Base-by-base conservation (phyloP, 2,797 vertebrate species). In the Pterois miles region DNA sequence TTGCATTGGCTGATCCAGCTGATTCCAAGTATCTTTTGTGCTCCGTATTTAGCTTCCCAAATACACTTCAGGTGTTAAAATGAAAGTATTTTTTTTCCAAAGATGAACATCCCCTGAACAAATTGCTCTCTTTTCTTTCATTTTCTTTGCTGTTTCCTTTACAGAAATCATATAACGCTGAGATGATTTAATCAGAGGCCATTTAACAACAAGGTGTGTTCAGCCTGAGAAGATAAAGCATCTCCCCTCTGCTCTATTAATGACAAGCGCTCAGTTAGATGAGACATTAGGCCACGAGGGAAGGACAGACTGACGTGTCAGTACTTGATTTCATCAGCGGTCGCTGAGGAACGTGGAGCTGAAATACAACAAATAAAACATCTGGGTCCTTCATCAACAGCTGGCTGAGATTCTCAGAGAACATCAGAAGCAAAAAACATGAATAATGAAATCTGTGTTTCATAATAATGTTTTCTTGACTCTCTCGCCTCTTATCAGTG, bases 261-360 rank as follows among this genome's bases (percentile, higher is more conserved):
- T 84, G 81, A 71, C 75, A 25, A 27, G 58, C 62, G 68, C 56
- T 78, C 34, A 4, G 18, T 72, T 46, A 67, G 76, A 81, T 77
- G 76, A 71, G 85, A 84, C 80, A 78, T 81, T 43, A 63, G 72
- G 75, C 76, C 72, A 66, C 25, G 34, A 65, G 78, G 82, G 85
- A 92, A 48, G 80, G 82, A 89, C 88, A 88, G 87, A 94, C 93
- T 95, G 95, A 96, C 95, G 95, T 96, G 95, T 95, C 95, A 94
- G 74, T 93, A 69, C 89, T 69, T 76, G 89, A 93, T 95, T 95
- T 93, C 93, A 90, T 94, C 91, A 92, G 73, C 6, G 1, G 71
- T 29, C 66, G n/a, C n/a, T 27, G 33, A 66, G 16, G 13, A 56
- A 34, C 9, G 6, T 36, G 54, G 48, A 43, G 22, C 56, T 52